Evolutionary conservation across 2,113 vertebrate genomes (phyloP).

Genomic region (Pseudonaja textilis): DNA sequence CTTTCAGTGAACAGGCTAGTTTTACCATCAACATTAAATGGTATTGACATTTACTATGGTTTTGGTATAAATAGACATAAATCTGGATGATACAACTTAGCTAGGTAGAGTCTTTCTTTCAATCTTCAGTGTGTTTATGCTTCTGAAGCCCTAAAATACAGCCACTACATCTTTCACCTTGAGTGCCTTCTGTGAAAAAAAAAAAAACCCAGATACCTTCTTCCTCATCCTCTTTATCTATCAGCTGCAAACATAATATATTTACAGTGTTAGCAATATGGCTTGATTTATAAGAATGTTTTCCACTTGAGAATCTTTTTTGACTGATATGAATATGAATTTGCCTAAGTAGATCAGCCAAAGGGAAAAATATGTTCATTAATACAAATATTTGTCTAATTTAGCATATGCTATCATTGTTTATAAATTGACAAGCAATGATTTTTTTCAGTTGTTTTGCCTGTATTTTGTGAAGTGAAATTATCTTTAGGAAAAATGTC

Average conservation of each 20-base stretch:
- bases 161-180: background rate
- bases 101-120: background rate
- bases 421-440: background rate
- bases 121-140: background rate
- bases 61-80: background rate
- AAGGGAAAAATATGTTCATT: background rate
- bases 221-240: background rate
- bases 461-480: conserved; percentile 1
- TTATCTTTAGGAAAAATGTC: background rate
- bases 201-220: background rate
- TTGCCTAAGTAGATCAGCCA: background rate
- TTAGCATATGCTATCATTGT: conserved; percentile 6
- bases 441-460: background rate
- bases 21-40: background rate
- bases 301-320: background rate
- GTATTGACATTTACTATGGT: background rate
- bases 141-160: background rate
- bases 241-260: background rate
- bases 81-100: background rate
- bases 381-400: background rate
- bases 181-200: background rate
- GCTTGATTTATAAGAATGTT: background rate
- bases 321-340: background rate
- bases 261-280: background rate
- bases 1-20: background rate